Evolutionary conservation across 1,140 invertebrate species (phyloP), one percentile per base, ranked within the genome.

Genomic region (Maniola jurtina): DNA sequence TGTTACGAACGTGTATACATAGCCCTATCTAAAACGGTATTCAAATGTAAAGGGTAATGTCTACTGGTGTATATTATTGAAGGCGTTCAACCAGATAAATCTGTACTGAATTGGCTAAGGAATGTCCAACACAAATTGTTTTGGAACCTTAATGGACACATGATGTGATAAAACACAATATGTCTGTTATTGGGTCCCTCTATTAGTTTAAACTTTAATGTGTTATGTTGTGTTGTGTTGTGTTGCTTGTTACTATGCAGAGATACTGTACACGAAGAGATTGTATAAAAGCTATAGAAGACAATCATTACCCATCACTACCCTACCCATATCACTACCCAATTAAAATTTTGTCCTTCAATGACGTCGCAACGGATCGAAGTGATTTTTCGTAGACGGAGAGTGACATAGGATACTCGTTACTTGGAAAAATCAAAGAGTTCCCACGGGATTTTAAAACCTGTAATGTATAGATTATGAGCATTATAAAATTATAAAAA

Each of bases 11-110:
- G 35, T 54, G 35, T 66, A 25, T 33, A 15, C 16, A 10, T n/a
- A 11, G 7, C 64, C 14, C 45, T 55, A 66, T 57, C 16, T 66
- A 57, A 60, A 73, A 77, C 71, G 73, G 65, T 69, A 76, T 79
- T 81, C 75, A 65, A 80, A 78, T 75, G 77, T 77, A 71, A 76
- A 76, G 54, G 61, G 63, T 68, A 60, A 59, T 66, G 64, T 47
- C 9, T 50, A 47, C 61, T 42, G 64, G 66, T 67, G 66, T 71
- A 73, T 76, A 74, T 71, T 76, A 71, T 66, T 71, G 65, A 60
- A 66, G 52, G 52, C 61, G 63, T 68, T 72, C 47, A 72, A 66
- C 61, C 68, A 68, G 56, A 72, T 75, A 70, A 70, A 70, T 72
- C 64, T 40, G 45, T 67, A 61, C 61, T 65, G 36, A 68, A 66